Evolutionary conservation across 2,113 vertebrate species (phyloP), one percentile per base, ranked within the genome.

Genomic region (Alethe castanea): DNA sequence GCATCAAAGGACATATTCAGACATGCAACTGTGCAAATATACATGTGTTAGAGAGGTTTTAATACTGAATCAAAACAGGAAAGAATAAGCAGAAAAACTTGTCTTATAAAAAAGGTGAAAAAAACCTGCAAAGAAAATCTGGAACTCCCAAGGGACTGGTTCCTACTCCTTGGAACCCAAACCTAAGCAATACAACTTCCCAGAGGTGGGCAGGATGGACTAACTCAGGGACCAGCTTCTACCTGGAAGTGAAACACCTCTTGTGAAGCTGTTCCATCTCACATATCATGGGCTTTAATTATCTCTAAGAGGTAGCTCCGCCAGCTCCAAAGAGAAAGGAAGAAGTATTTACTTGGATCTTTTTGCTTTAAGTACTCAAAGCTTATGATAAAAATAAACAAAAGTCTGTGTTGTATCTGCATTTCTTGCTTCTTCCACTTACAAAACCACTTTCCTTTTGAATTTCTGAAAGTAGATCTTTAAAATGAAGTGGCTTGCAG

Each of bases 1-100:
- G 95, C 96, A 87, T 35, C 88, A 28, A 52, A 90, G 28, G 24
- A 81, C 38, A 74, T 23, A 81, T 13, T 91, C 81, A 78, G 44
- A 94, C 95, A 95, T 95, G 94, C 92, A 92, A 64, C 31, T 94
- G 86, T 84, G 88, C 35, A 81, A 74, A 85, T 11, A 6, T 25
- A 67, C 29, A n/a, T 0, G 5, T 62, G 72, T 94, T 94, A 70
- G 80, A 84, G 54, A 77, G 14, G 19, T 47, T 86, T 64, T 50
- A 59, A 77, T 19, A 92, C 23, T 26, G 36, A 94, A 56, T 81
- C 86, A 86, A 90, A 91, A 72, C 42, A 61, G 50, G n/a, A 73
- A 47, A 73, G 45, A 77, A 18, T 38, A 80, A 90, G 69, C 5
- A 4, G 19, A 84, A 23, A 84, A 86, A 86, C 23, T 53, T 60